Evolutionary conservation across 2,113 vertebrate genomes (phyloP).

Genomic region (Desmodus rotundus): DNA sequence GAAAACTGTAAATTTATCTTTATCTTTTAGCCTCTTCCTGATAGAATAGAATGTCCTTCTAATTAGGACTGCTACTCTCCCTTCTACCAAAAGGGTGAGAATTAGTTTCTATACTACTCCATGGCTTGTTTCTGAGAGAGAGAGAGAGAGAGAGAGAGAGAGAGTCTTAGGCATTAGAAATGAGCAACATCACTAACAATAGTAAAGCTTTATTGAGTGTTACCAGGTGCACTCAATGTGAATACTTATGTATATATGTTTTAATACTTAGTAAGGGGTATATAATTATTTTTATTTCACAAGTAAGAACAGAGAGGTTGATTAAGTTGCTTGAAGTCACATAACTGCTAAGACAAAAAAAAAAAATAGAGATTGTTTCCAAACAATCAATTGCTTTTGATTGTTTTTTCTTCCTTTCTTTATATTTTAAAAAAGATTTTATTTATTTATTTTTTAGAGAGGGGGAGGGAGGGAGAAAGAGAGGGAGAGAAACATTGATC

Average conservation of each 20-base stretch:
- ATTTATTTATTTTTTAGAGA: no score
- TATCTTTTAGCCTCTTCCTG: not conserved
- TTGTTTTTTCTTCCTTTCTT: no score
- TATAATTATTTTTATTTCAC: not conserved
- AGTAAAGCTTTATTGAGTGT: not conserved
- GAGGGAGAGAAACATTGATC: no score
- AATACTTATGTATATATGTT: not conserved
- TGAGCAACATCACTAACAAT: accelerated
- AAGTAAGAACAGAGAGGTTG: slow-evolving; percentile 6
- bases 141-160: not conserved
- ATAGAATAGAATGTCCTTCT: not conserved
- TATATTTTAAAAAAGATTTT: no score
- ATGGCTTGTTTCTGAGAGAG: not conserved
- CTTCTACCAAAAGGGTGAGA: not conserved
- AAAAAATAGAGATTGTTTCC: not conserved
- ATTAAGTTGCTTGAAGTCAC: not conserved
- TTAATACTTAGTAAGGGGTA: not conserved
- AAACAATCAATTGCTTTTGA: slow-evolving; percentile 13
- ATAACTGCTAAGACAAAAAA: not conserved
- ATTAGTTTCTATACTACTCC: not conserved
- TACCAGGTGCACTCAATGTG: not conserved
- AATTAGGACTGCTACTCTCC: not conserved
- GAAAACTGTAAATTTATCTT: not conserved
- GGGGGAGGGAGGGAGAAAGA: no score
- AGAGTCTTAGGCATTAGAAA: not conserved